Base-by-base conservation (phyloP, 2,888 invertebrate genomes). In the Spilosoma lubricipeda region DNA sequence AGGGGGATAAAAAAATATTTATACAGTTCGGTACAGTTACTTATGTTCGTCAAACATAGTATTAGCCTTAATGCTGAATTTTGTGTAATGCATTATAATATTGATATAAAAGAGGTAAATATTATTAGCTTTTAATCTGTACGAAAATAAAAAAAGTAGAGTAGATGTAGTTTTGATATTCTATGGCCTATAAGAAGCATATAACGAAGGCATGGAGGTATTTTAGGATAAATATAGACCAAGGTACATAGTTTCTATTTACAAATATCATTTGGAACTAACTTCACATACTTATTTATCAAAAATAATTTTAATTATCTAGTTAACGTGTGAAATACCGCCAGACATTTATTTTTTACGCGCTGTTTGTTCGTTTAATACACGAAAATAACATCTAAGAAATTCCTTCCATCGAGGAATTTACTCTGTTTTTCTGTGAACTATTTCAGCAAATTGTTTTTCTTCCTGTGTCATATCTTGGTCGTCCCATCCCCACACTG, bases 401-500 rank as follows among this genome's bases (percentile, higher is more conserved):
- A 30, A 67, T 63, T 42, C 33, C 33, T 42, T 3, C 3, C 4
- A 27, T 56, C 30, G 33, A 75, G 73, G 73, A 75, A 72, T 65
- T 84, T 91, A 93, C 80, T 91, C 90, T 72, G 86, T 76, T 89
- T 93, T 92, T 80, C 82, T 90, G 77, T 95, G 92, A 27, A 86
- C 88, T 23, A 96, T 94, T 88, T 95, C 92, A 1, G 96, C 96
- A 64, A 95, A 88, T 75, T 95, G 90, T 78, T 96, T 96, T 73
- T 98, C 98, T 71, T 98, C 97, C 3, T 96, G 96, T 0, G 96
- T 93, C 96, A 98, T 97, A 83, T 98, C 98, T 75, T 93, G 90
- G 88, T 98, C 98, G 56, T 97, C 98, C 98, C 98, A 98, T 0
- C 98, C 98, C 98, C 98, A 98, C 23, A 97, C 90, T 11, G 96